These are phyloP conservation scores for Lepus oiostolus DNA, from an alignment of 2,797 vertebrate genomes.

Conservation along the genomic window DNA sequence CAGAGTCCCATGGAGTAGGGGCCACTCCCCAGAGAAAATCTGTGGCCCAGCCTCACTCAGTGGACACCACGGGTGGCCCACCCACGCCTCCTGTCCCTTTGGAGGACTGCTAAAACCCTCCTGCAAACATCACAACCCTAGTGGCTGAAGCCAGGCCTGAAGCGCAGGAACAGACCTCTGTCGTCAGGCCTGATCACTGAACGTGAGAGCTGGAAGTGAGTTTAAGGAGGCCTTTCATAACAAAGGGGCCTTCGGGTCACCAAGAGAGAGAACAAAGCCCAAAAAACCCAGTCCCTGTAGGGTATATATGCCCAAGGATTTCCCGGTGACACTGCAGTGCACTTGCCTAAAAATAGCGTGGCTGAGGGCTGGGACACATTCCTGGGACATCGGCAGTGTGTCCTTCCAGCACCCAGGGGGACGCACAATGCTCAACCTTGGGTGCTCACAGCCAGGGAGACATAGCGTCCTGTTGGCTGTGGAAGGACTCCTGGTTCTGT, in stretches of 20 bases:
- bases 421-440: neutral
- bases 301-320: neutral
- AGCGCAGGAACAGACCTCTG: neutral
- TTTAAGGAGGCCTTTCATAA: neutral
- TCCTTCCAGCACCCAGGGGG: no score
- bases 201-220: neutral
- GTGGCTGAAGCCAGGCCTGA: neutral
- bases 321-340: rapidly evolving
- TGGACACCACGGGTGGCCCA: neutral
- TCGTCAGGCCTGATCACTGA: neutral
- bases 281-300: neutral
- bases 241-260: neutral
- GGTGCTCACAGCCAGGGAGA: neutral
- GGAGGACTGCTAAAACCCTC: neutral
- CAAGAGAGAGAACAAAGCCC: neutral
- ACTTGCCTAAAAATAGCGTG: no score
- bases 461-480: neutral
- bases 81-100: neutral
- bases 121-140: neutral
- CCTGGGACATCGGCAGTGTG: neutral
- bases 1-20: neutral
- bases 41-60: neutral
- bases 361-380: rapidly evolving
- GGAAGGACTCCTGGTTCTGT: neutral
- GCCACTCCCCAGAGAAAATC: neutral